Evolutionary conservation across 92 coral and sea anemone genomes (phyloP).

Genomic region (Palythoa grandis): DNA sequence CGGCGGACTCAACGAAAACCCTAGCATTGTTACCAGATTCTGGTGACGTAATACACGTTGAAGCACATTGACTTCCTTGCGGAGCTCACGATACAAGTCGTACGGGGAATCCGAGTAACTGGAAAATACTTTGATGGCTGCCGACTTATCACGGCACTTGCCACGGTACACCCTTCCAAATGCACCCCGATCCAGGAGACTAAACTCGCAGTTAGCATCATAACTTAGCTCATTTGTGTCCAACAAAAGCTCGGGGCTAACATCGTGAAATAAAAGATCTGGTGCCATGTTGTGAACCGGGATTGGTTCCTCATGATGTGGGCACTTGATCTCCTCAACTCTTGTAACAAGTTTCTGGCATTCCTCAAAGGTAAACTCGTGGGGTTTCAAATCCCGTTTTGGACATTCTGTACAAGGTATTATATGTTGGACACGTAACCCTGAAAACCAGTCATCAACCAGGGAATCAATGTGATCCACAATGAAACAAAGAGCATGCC

Average conservation of each 20-base stretch:
- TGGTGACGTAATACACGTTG: slow-evolving; percentile 68
- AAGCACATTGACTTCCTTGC: slow-evolving; percentile 72
- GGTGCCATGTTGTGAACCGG: slow-evolving; percentile 45
- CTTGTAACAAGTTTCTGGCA: slow-evolving; percentile 50
- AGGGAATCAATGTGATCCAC: slow-evolving; percentile 72
- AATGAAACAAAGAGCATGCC: slow-evolving; percentile 52
- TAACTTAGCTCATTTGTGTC: slow-evolving; percentile 34
- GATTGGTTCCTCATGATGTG: slow-evolving; percentile 45
- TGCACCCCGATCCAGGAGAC: slow-evolving; percentile 44
- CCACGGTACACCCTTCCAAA: slow-evolving; percentile 69
- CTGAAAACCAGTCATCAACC: slow-evolving; percentile 73
- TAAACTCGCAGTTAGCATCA: slow-evolving; percentile 26
- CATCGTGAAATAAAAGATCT: slow-evolving; percentile 47
- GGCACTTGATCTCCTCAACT: slow-evolving; percentile 53
- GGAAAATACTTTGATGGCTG: slow-evolving; percentile 47
- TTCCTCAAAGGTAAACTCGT: slow-evolving; percentile 60
- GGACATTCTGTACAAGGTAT: slow-evolving; percentile 70
- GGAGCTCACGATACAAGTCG: slow-evolving; percentile 70
- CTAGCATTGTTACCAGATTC: slow-evolving; percentile 64
- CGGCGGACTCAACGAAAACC: slow-evolving; percentile 63
- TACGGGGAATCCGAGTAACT: not conserved
- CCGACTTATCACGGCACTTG: slow-evolving; percentile 34
- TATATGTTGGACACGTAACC: slow-evolving; percentile 52
- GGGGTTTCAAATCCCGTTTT: slow-evolving; percentile 39
- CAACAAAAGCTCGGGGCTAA: slow-evolving; percentile 41